phyloP scores from a whole-genome alignment of 1,140 invertebrate species.

The Chymomyza costata region DNA sequence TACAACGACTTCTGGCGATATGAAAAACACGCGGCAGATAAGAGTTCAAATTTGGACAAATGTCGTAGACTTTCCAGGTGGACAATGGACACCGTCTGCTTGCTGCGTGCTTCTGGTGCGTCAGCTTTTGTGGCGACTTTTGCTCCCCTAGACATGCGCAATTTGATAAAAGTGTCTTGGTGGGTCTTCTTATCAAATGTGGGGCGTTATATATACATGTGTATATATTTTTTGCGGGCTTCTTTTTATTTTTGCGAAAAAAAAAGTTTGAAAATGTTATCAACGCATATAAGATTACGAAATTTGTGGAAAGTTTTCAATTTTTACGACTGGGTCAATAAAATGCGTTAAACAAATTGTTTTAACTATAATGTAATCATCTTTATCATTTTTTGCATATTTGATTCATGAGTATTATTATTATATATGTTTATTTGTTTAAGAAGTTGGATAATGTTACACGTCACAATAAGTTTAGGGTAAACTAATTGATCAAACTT shows the following conservation, averaged over 20 bases:
- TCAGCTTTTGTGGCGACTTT: conserved; percentile 11
- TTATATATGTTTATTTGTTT: background rate
- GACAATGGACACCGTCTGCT: background rate
- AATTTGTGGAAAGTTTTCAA: conserved; percentile 54
- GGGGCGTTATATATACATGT: conserved; percentile 11
- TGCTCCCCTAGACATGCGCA: conserved; percentile 3
- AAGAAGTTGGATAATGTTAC: no score
- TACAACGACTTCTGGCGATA: conserved; percentile 9
- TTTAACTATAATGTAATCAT: background rate
- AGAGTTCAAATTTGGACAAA: conserved; percentile 48
- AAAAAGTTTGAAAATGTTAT: conserved; percentile 2
- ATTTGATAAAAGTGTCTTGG: conserved; percentile 36
- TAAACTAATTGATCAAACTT: conserved; percentile 36
- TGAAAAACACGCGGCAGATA: conserved; percentile 45
- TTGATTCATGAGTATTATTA: background rate
- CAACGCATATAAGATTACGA: conserved; percentile 35
- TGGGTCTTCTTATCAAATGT: conserved; percentile 42
- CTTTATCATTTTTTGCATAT: background rate
- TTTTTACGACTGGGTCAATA: conserved; percentile 42
- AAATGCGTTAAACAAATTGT: conserved; percentile 8
- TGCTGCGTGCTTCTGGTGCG: conserved; percentile 1
- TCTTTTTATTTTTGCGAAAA: conserved; percentile 36
- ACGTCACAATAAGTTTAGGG: no score
- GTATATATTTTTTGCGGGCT: conserved; percentile 9
- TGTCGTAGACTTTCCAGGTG: conserved; percentile 20